Base-by-base conservation (phyloP, 2,113 vertebrate species). In the Semicossyphus pulcher region DNA sequence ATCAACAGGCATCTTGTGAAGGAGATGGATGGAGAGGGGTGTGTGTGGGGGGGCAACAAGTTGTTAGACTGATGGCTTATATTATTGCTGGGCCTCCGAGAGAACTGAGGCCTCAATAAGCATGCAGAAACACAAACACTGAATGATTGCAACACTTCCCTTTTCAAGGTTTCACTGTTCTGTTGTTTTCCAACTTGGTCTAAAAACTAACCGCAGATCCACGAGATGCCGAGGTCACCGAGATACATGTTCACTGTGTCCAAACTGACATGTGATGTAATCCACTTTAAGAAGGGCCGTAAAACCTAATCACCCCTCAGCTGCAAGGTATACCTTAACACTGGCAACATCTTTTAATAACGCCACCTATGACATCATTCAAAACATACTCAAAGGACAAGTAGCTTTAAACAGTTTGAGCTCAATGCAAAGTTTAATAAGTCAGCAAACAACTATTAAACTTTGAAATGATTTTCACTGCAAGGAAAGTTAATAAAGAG, bases 101-200 rank as follows among this genome's bases (percentile, higher is more conserved):
- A 79, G 76, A 66, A 42, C 57, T 14, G 83, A 84, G 83, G 80
- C 86, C 86, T 66, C 61, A 76, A 41, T 65, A 42, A 68, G 64
- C 61, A 69, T 25, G 72, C 73, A 76, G 23, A 63, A 83, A 80
- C 67, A 63, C 52, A 90, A 86, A 82, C 79, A 63, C 39, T 39
- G 31, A 1, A 28, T 10, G 77, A 81, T 89, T 90, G 79, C 86
- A 59, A 90, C 81, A 92, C 86, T 93, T 93, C 87, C 89, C 82
- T 61, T 89, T 85, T 88, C 66, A 84, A 82, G 84, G 61, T 88
- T 86, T 80, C 41, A 12, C 80, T 65, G 69, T 51, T 80, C 51
- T 68, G 68, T 26, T 70, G 54, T 54, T 87, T 78, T 83, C 60
- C 21, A 58, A 29, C 56, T 18, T 4, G 6, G 39, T 10, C 65